phyloP scores from a whole-genome alignment of 2,888 invertebrate genomes.

The Brenthis daphne region DNA sequence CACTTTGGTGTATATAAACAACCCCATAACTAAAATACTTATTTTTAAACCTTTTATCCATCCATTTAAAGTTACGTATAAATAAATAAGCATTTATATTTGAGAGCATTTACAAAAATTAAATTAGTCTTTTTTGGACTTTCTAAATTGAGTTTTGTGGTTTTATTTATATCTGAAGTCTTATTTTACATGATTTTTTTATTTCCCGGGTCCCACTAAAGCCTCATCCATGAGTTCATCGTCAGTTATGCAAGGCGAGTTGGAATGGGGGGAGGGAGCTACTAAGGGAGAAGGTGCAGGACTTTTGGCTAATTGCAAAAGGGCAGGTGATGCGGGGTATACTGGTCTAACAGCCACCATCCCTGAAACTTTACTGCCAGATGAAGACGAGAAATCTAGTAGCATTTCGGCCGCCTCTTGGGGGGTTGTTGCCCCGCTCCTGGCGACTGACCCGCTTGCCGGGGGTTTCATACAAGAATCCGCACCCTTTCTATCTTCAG shows the following conservation, averaged over 20 bases:
- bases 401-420: constrained; percentile 85
- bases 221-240: constrained; percentile 96
- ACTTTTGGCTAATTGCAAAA: constrained; percentile 89
- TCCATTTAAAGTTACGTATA: background rate
- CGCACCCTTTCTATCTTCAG: constrained; percentile 74
- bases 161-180: constrained; percentile 2
- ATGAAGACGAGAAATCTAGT: constrained; percentile 84
- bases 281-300: constrained; percentile 87
- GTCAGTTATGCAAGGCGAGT: constrained; percentile 91
- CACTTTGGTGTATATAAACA: constrained; percentile 7
- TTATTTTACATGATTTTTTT: constrained; percentile 47
- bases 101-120: background rate
- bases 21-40: constrained; percentile 1
- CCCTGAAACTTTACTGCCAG: constrained; percentile 80
- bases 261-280: constrained; percentile 85
- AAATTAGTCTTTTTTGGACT: constrained; percentile 7
- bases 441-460: constrained; percentile 67
- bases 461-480: constrained; percentile 77
- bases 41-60: background rate
- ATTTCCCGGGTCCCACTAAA: constrained; percentile 89
- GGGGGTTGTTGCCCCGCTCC: constrained; percentile 74
- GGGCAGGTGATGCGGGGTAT: constrained; percentile 85
- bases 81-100: constrained; percentile 17
- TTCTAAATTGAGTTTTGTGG: constrained; percentile 7
- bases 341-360: constrained; percentile 81